Percentiles rank a stretch among this genome's conserved stretches.
Conservation (phyloP, 2,888 invertebrate genomes). For the Drosophila mulleri region DNA sequence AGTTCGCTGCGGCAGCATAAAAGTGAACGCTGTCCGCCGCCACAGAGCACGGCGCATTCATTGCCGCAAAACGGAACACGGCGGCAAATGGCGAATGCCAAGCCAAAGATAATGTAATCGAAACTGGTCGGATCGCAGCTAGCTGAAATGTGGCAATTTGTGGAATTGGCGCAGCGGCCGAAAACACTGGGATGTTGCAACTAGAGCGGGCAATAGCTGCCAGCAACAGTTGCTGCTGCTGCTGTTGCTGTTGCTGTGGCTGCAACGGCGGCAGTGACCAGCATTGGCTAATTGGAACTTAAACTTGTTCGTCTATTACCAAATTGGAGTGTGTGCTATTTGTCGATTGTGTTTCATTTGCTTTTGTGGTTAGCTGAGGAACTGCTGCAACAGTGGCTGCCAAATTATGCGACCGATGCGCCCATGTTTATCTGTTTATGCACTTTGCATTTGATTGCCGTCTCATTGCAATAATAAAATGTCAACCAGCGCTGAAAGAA, state of each 20-base stretch:
- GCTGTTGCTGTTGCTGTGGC: not conserved
- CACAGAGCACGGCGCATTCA: conserved; percentile 61
- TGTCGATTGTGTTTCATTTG: conserved; percentile 12
- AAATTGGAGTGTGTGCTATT: conserved; percentile 40
- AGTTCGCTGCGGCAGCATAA: conserved; percentile 66
- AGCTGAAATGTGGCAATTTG: conserved; percentile 69
- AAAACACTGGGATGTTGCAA: conserved; percentile 66
- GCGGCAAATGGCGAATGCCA: conserved; percentile 57
- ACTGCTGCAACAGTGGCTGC: conserved; percentile 17
- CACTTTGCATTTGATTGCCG: conserved; percentile 56
- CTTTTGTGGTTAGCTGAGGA: not conserved
- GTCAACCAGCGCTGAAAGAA: conserved; percentile 52
- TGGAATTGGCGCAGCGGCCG: conserved; percentile 65
- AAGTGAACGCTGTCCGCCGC: conserved; percentile 67
- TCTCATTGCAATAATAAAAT: conserved; percentile 51
- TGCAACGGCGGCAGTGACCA: conserved; percentile 49
- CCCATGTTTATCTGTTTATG: conserved; percentile 40
- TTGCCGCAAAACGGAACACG: conserved; percentile 79
- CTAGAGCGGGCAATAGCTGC: conserved; percentile 26
- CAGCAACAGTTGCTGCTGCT: not conserved
- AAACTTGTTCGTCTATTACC: conserved; percentile 53
- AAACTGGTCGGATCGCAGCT: conserved; percentile 71
- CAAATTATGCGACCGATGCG: conserved; percentile 38
- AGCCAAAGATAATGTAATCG: conserved; percentile 73
- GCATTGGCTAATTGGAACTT: conserved; percentile 57